Evolutionary conservation across 2,113 vertebrate genomes (phyloP).

Genomic region (Bubo scandiacus): DNA sequence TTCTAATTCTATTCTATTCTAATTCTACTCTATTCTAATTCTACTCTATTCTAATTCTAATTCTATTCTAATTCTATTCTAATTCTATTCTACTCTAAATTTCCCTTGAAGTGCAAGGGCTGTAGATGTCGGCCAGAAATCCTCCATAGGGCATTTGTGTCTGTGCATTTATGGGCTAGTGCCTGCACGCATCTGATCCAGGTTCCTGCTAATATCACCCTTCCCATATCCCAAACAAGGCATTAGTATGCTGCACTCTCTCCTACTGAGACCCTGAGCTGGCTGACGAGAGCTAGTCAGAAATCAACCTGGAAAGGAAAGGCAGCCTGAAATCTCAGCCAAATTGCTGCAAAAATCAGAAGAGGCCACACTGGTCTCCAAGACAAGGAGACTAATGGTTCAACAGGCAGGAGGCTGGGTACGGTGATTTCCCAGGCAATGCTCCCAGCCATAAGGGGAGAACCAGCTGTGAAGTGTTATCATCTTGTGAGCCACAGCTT

Average conservation of each 20-base stretch:
- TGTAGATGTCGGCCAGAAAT: not conserved
- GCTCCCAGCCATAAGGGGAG: not conserved
- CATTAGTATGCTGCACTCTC: not conserved
- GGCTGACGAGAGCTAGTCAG: not conserved
- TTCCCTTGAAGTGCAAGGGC: not conserved
- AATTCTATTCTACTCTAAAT: not conserved
- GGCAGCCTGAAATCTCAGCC: not conserved
- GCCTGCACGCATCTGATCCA: not conserved
- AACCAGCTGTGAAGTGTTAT: not conserved
- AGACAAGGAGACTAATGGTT: not conserved
- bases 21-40: not conserved
- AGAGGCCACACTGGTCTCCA: not conserved
- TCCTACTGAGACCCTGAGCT: not conserved
- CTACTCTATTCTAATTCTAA: not conserved
- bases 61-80: not conserved
- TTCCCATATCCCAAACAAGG: not conserved
- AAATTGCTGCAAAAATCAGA: not conserved
- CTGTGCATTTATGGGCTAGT: not conserved
- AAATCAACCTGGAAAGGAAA: not conserved
- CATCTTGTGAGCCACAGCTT: not conserved
- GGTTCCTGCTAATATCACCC: not conserved
- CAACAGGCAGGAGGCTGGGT: not conserved
- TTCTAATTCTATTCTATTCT: not conserved
- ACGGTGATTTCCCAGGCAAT: not conserved
- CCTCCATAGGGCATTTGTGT: rapidly evolving